Base-by-base conservation (phyloP, 2,888 invertebrate genomes). In the Zygaena filipendulae region DNA sequence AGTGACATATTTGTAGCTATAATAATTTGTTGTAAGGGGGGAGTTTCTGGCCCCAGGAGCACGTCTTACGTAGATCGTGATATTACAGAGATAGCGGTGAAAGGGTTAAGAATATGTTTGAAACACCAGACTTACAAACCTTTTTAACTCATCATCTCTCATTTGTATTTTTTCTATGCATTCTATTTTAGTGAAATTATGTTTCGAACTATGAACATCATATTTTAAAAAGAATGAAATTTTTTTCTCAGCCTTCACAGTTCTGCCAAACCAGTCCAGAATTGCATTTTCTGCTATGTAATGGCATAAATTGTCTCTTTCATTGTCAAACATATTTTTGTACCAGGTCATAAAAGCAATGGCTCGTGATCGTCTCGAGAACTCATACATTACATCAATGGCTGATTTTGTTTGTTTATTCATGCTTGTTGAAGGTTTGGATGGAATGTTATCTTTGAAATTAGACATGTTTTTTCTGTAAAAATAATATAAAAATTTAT, bases 251-350 rank as follows among this genome's bases (percentile, higher is more conserved):
- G 83, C 83, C 48, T 70, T 83, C 4, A 87, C 68, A 7, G 82
- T 84, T 28, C 82, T 68, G 0, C 87, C 87, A 52, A 87, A 87
- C 85, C 86, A 87, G 51, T 87, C 84, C 2, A 87, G 56, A 1
- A 71, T 54, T 2, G 82, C 71, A 47, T 82, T 69, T 35, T 83
- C 79, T 10, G 81, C 68, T 12, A 84, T 43, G 41, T 82, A 80
- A 13, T 80, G 45, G 4, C 70, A 59, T 2, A 84, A 41, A 34
- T 74, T 81, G 22, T 70, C 60, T 8, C 80, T 56, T 22, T 82
- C 71, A 50, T 77, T 58, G 35, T 84, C 84, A 30, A 77, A 62
- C 61, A 82, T 66, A 11, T 56, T 59, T 39, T 72, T 77, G 38
- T 71, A 83, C 69, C 75, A 77, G 21, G 62, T 44, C 6, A 69